phyloP scores from a whole-genome alignment of 2,113 vertebrate genomes.

The Solenodon paradoxus region DNA sequence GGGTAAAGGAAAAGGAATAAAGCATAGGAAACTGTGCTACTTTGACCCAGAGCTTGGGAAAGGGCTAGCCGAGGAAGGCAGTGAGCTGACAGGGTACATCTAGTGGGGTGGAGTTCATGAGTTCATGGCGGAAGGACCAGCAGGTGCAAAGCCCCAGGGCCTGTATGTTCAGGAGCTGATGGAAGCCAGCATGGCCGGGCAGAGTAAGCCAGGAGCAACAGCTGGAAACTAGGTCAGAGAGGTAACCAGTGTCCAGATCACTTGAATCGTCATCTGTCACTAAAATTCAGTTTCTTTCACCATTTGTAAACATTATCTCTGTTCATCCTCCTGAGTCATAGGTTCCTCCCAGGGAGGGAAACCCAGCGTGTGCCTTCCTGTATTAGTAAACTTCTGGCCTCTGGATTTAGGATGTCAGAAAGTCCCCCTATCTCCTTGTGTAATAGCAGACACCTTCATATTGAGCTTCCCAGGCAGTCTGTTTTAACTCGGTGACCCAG shows the following conservation, averaged over 20 bases:
- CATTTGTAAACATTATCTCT: not conserved
- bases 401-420: not conserved
- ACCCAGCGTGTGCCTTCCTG: fast-evolving
- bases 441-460: not conserved
- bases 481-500: not conserved
- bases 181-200: no score
- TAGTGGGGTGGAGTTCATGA: no score
- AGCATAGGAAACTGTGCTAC: no score
- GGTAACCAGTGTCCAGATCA: not conserved
- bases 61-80: no score
- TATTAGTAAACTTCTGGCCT: not conserved
- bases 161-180: not conserved
- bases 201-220: not conserved
- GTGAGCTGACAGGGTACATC: no score
- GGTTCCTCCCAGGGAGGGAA: not conserved
- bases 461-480: not conserved
- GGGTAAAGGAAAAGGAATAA: no score
- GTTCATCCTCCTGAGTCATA: not conserved
- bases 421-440: not conserved
- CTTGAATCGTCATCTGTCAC: not conserved
- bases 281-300: not conserved
- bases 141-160: no score
- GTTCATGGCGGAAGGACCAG: no score
- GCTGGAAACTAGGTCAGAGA: not conserved
- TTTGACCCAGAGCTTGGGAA: no score